These are phyloP conservation scores for Hoplostethus atlanticus DNA, from an alignment of 2,797 vertebrate genomes.

Conservation along the genomic window DNA sequence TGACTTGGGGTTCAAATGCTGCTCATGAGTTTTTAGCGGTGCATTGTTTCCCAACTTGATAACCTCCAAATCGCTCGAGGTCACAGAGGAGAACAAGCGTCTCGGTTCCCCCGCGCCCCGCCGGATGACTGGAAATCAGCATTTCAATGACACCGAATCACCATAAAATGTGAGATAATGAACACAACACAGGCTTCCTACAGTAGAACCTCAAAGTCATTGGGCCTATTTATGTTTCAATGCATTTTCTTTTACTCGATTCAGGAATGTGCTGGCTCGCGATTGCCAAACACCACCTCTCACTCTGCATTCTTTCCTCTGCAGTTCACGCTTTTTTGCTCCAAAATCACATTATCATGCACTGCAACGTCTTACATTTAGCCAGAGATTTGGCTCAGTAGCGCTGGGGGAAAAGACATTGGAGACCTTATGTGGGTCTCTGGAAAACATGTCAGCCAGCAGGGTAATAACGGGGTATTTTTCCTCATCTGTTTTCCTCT, in stretches of 20 bases:
- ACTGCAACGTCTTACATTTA: conserved; percentile 60
- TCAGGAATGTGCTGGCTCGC: conserved; percentile 40
- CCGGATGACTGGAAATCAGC: conserved; percentile 49
- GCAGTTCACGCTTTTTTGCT: conserved; percentile 40
- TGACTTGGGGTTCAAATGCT: conserved; percentile 47
- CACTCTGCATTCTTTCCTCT: conserved; percentile 44
- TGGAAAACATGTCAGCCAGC: conserved; percentile 57
- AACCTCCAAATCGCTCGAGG: conserved; percentile 61
- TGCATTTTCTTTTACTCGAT: conserved; percentile 14
- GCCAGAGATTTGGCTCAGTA: conserved; percentile 57
- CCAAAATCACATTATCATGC: conserved; percentile 72
- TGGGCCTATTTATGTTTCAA: conserved; percentile 3
- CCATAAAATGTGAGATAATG: conserved; percentile 49
- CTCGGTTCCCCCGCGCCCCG: conserved; percentile 46
- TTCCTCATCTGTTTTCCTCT: conserved; percentile 24
- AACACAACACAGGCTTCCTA: conserved; percentile 44
- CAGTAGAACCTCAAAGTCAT: conserved; percentile 29
- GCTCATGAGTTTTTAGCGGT: conserved; percentile 56
- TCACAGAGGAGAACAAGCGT: conserved; percentile 55
- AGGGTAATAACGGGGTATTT: conserved; percentile 48
- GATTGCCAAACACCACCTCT: conserved; percentile 41
- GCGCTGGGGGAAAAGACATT: conserved; percentile 46
- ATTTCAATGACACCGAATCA: conserved; percentile 58
- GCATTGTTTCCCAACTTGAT: conserved; percentile 69
- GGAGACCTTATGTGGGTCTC: conserved; percentile 29